These are phyloP conservation scores for Mylabris sibirica DNA, from an alignment of 2,888 invertebrate species.

Conservation along the genomic window DNA sequence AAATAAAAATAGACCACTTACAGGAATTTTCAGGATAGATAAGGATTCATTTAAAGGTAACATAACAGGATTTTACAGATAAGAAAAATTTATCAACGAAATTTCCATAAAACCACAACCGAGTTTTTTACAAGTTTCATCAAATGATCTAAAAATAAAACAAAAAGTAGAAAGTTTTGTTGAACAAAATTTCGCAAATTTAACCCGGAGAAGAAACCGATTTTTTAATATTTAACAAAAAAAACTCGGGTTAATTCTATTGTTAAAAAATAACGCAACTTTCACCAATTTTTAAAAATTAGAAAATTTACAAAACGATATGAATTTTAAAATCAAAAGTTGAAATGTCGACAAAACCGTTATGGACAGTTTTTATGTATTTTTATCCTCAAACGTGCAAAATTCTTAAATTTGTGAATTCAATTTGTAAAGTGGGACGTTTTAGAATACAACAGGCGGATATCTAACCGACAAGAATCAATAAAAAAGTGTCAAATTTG, in stretches of 20 bases:
- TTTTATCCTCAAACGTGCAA: not conserved
- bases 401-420: not conserved
- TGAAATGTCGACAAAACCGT: not conserved
- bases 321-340: conserved; percentile 15
- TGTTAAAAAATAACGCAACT: not conserved
- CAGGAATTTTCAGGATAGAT: not conserved
- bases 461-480: not conserved
- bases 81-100: no score
- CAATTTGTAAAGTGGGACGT: not conserved
- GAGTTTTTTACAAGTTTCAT: not conserved
- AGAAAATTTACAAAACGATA: conserved; percentile 9
- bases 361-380: not conserved
- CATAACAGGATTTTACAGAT: not conserved
- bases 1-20: not conserved
- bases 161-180: no score
- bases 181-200: no score
- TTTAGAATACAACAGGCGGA: not conserved
- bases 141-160: no score
- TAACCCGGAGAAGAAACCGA: no score
- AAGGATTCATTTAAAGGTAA: not conserved
- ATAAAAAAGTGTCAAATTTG: not conserved
- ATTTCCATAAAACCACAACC: no score
- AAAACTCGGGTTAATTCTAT: no score
- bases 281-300: not conserved
- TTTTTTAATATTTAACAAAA: no score